Evolutionary conservation across 2,888 invertebrate species (phyloP), one percentile per base, ranked within the genome.

Genomic region (Phasia obesa): DNA sequence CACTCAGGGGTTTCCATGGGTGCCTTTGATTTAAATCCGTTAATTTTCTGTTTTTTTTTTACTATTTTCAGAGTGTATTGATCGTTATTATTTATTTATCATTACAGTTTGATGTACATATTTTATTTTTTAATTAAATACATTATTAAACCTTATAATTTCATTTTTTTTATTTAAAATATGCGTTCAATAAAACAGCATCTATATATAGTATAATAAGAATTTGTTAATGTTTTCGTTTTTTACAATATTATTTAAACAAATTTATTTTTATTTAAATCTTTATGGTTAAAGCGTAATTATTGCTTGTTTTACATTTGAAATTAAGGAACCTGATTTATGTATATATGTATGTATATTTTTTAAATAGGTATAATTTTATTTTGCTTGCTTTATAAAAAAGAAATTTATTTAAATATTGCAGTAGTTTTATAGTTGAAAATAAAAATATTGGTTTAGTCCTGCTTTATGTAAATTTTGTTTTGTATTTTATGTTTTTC

Each of bases 281-380:
- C 19, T 71, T 70, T 19, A 60, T 67, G 44, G 17, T 75, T 83
- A 84, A 85, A 85, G 81, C 84, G 81, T 84, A 83, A 78, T 76
- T 84, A 85, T 88, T 88, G 88, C 88, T 88, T 89, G 86, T 88
- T 84, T 88, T 84, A 78, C 81, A 70, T 74, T 74, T 70, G 67
- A 57, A 87, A 87, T 86, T 35, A 87, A 88, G 88, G 88, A 88
- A 88, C 88, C 87, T 88, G 86, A 67, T 76, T 75, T 64, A 64
- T 64, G 25, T 42, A 27, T 21, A 13, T 53, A 27, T 69, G 64
- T 55, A 19, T 70, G 11, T 11, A 11, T 53, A 42, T 53, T 9
- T 53, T 62, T 35, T 21, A n/a, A n/a, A n/a, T n/a, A n/a, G n/a
- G n/a, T n/a, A n/a, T 65, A 49, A 25, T 44, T 49, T 31, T 13